Percentiles rank a stretch among this genome's conserved stretches.
These are phyloP conservation scores for Pteropus alecto DNA, from an alignment of 2,113 vertebrate genomes.

Conservation along the genomic window DNA sequence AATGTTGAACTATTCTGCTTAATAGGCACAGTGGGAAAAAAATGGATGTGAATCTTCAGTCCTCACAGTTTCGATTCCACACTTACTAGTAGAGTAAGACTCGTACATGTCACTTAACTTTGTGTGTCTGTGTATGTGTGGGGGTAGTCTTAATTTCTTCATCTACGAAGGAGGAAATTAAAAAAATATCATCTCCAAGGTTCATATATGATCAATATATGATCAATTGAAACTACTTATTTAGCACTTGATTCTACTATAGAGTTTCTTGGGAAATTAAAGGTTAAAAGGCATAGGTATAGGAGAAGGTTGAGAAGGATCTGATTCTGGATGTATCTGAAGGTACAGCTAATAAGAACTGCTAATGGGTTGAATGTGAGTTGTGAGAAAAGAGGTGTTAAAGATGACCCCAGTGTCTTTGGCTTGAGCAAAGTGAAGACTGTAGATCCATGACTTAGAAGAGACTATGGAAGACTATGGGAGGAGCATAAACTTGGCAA, in stretches of 20 bases:
- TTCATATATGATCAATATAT: not conserved
- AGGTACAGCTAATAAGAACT: not conserved
- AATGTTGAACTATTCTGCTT: not conserved
- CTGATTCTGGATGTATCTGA: not conserved
- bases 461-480: fast-evolving
- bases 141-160: not conserved
- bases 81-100: not conserved
- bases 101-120: not conserved
- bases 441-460: not conserved
- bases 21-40: not conserved
- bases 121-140: fast-evolving
- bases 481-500: not conserved
- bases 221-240: not conserved
- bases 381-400: not conserved
- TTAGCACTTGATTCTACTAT: not conserved
- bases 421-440: not conserved
- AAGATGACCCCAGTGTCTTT: not conserved
- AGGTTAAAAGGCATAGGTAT: not conserved
- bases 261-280: not conserved
- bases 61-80: not conserved
- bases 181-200: not conserved
- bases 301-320: not conserved
- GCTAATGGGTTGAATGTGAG: not conserved
- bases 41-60: not conserved
- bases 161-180: not conserved